Percentiles rank a stretch among this genome's conserved stretches.
phyloP scores from a whole-genome alignment of 2,113 vertebrate genomes.

The Caranx melampygus region DNA sequence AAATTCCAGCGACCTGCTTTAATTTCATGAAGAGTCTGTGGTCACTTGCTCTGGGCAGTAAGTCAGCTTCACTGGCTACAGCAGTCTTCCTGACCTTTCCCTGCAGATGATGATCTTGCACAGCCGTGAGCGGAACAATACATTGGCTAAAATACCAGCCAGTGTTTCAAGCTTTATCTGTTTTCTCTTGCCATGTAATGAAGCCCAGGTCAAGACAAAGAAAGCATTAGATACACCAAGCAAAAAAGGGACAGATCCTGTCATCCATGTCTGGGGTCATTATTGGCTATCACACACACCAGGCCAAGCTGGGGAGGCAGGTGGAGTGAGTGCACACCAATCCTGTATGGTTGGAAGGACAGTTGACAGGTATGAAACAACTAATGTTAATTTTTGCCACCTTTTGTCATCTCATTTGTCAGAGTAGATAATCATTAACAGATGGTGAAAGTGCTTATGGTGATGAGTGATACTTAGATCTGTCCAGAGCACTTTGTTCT shows the following conservation, averaged over 20 bases:
- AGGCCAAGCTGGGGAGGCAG: slow-evolving; percentile 16
- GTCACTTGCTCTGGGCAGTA: not conserved
- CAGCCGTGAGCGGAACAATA: slow-evolving; percentile 42
- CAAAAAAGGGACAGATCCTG: slow-evolving; percentile 9
- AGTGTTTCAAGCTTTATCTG: slow-evolving; percentile 59
- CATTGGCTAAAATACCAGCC: slow-evolving; percentile 66
- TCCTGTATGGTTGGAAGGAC: not conserved
- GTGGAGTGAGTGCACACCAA: not conserved
- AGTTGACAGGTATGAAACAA: slow-evolving; percentile 20
- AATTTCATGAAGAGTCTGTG: not conserved
- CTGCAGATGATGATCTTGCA: slow-evolving; percentile 34
- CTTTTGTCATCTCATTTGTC: not conserved
- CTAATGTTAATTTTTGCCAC: slow-evolving; percentile 7
- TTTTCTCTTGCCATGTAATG: slow-evolving; percentile 28
- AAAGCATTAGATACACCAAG: slow-evolving; percentile 19
- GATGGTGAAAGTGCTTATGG: not conserved
- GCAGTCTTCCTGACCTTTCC: slow-evolving; percentile 63
- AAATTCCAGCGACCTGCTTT: not conserved
- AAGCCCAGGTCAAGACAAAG: slow-evolving; percentile 46
- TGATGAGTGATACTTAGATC: not conserved
- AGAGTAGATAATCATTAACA: not conserved
- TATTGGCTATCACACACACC: slow-evolving; percentile 37
- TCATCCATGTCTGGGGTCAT: slow-evolving; percentile 38
- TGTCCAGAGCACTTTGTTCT: not conserved
- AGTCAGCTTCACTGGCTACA: not conserved